phyloP scores from a whole-genome alignment of 2,113 vertebrate species.

The Isichthys henryi region DNA sequence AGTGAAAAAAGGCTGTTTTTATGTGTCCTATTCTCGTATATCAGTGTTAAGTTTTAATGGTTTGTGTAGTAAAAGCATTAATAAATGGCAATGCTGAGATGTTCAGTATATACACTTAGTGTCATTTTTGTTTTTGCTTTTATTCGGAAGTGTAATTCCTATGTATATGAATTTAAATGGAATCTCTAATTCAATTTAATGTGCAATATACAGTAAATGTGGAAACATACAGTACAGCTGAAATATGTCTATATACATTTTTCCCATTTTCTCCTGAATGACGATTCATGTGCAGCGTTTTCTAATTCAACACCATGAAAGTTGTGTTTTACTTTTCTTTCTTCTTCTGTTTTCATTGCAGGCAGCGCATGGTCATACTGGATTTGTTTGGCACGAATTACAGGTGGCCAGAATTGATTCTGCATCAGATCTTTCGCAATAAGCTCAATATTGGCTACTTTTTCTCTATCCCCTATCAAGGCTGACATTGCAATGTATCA shows the following conservation, averaged over 20 bases:
- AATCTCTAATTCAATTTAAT: neutral
- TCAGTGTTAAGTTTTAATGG: neutral
- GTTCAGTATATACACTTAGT: neutral
- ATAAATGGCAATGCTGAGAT: neutral
- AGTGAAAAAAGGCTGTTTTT: neutral
- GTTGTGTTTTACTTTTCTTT: neutral
- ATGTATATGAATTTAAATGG: neutral
- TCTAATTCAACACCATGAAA: neutral
- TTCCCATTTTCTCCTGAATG: neutral
- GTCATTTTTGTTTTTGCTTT: neutral
- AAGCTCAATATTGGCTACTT: constrained; percentile 29
- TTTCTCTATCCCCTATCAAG: constrained; percentile 19
- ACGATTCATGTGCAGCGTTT: neutral
- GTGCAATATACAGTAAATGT: neutral
- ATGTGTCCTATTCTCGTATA: neutral
- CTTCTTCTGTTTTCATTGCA: neutral
- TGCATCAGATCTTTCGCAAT: constrained; percentile 31
- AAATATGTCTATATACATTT: neutral
- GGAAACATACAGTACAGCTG: neutral
- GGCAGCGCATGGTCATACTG: constrained; percentile 20
- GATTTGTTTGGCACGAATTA: constrained; percentile 30
- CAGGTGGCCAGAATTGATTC: constrained; percentile 37
- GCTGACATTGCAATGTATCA: constrained; percentile 32
- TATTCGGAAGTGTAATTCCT: neutral
- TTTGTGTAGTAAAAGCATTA: neutral